A percentile compares a stretch with the other conserved stretches of the same genome.
phyloP scores from a whole-genome alignment of 2,888 invertebrate species.

The Drosophila greeni region DNA sequence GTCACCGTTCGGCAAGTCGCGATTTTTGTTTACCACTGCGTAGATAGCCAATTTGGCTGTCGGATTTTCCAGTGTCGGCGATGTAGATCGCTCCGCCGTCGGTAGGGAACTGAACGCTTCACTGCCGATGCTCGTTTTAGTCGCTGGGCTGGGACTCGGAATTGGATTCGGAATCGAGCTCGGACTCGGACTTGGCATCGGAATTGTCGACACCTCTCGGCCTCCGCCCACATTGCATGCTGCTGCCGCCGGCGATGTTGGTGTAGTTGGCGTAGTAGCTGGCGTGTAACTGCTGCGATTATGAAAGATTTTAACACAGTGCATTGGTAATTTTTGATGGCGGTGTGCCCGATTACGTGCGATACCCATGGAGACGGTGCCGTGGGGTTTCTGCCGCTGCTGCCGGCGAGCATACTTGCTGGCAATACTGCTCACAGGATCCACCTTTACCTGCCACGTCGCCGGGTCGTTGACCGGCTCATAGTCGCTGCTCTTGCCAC shows the following conservation, averaged over 20 bases:
- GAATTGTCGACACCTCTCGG: constrained; percentile 22
- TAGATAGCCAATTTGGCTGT: constrained; percentile 61
- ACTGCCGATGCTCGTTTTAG: constrained; percentile 41
- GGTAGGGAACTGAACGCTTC: constrained; percentile 57
- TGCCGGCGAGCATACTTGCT: constrained; percentile 76
- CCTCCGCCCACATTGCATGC: constrained; percentile 31
- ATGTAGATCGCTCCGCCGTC: constrained; percentile 68
- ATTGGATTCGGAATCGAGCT: constrained; percentile 10
- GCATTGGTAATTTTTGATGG: constrained; percentile 77
- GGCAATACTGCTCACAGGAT: constrained; percentile 77
- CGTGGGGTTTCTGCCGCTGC: constrained; percentile 65
- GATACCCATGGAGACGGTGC: constrained; percentile 63
- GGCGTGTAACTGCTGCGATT: constrained; percentile 71
- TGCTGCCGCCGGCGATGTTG: neutral
- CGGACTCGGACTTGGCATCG: constrained; percentile 19
- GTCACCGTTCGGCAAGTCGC: constrained; percentile 42
- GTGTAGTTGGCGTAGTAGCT: constrained; percentile 13
- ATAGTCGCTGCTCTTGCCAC: constrained; percentile 35
- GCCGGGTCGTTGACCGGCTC: constrained; percentile 58
- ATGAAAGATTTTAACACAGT: constrained; percentile 77
- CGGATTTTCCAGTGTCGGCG: constrained; percentile 28
- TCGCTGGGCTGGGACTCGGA: constrained; percentile 22
- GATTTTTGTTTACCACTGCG: constrained; percentile 75
- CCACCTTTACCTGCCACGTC: constrained; percentile 44
- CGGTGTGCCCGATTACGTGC: constrained; percentile 72